Base-by-base conservation (phyloP, 1,140 invertebrate species). In the Sycobia sp. region DNA sequence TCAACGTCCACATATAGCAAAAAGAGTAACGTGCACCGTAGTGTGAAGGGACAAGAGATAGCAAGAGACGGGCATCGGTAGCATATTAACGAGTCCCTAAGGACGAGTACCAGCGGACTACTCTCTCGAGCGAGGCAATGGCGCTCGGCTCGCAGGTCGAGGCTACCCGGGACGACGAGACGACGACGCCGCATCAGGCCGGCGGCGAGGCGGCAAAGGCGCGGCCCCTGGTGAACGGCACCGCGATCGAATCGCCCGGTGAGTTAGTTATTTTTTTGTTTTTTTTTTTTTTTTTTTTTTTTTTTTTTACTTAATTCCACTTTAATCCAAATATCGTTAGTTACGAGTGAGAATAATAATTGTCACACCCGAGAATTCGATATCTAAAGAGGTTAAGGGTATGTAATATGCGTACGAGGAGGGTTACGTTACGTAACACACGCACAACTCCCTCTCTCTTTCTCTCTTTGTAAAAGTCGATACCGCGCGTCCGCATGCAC, bases 101-200 rank as follows among this genome's bases (percentile, higher is more conserved):
- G 44, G 14, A 16, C n/a, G n/a, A n/a, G n/a, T n/a, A n/a, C 25
- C 18, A 27, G 25, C 18, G 3, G 3, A 47, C 25, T 27, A 27
- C 1, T n/a, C n/a, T n/a, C n/a, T n/a, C n/a, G n/a, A n/a, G 47
- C 23, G 47, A 49, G 68, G 69, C 67, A 68, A 82, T 82, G 80
- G 78, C 78, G 74, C 72, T 82, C 66, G 80, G 74, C 49, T 76
- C 80, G 55, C 75, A 81, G 49, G 75, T 80, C 34, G 79, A 80
- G 61, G 73, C 70, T 47, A 70, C 73, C 44, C 75, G 77, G 55
- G 76, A 77, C 55, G 76, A 72, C 59, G 49, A 51, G n/a, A 51
- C 49, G 11, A 71, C 71, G 54, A 67, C 73, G 54, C n/a, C n/a
- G n/a, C n/a, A n/a, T n/a, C n/a, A n/a, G n/a, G n/a, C n/a, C n/a